These are phyloP conservation scores for Ooceraea biroi DNA, from an alignment of 1,140 invertebrate genomes.

Conservation along the genomic window DNA sequence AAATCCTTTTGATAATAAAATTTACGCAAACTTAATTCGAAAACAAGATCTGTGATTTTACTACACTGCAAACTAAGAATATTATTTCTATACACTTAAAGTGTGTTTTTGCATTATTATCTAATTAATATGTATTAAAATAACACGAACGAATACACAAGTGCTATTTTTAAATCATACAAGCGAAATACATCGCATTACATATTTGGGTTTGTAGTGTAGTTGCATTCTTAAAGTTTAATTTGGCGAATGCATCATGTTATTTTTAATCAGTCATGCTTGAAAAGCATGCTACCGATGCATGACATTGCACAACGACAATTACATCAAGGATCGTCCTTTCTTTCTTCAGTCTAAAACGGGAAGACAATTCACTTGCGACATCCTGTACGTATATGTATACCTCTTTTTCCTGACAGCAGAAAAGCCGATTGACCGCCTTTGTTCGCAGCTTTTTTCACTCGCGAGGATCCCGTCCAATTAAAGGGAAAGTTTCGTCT, in stretches of 20 bases:
- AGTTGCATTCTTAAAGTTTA: neutral
- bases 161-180: no score
- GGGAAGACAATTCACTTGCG: neutral
- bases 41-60: neutral
- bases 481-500: conserved; percentile 68
- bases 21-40: neutral
- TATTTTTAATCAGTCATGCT: neutral
- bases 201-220: no score
- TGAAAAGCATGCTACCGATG: neutral
- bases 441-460: conserved; percentile 70
- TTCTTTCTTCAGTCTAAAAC: neutral
- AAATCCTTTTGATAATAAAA: neutral
- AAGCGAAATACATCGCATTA: no score
- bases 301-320: neutral
- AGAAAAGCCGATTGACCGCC: conserved; percentile 67
- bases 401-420: neutral
- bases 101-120: no score
- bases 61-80: no score
- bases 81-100: no score
- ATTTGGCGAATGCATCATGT: neutral
- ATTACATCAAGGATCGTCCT: neutral
- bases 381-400: conserved; percentile 18
- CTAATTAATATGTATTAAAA: no score
- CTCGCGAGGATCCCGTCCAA: conserved; percentile 55
- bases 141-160: no score